Percentiles rank a stretch among this genome's conserved stretches.
Conservation (phyloP, 2,113 vertebrate genomes). For the Boulengeromyrus knoepffleri region DNA sequence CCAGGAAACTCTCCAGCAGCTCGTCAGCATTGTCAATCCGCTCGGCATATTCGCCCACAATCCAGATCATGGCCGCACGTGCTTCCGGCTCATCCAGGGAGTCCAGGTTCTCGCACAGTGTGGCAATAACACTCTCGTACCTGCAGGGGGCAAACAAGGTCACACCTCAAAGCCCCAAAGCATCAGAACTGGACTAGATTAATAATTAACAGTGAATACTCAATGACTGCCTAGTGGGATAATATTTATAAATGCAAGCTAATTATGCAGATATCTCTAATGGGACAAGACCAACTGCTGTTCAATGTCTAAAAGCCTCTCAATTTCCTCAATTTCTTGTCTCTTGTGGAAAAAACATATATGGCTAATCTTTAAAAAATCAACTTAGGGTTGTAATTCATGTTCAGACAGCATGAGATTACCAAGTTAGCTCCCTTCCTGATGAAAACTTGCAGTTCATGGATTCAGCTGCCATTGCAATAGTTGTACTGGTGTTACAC, state of each 20-base stretch:
- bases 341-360: neutral
- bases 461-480: neutral
- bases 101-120: slow-evolving; percentile 91
- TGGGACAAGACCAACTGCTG: neutral
- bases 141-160: slow-evolving; percentile 43
- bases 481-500: neutral
- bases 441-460: neutral
- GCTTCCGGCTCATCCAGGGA: slow-evolving; percentile 93
- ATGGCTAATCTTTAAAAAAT: neutral
- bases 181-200: neutral
- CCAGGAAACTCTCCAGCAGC: slow-evolving; percentile 90
- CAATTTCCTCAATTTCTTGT: neutral
- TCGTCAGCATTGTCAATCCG: slow-evolving; percentile 91
- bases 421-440: neutral
- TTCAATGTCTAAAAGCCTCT: neutral
- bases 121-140: slow-evolving; percentile 93
- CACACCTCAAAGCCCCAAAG: neutral
- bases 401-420: neutral
- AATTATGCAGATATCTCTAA: neutral
- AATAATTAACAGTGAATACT: neutral
- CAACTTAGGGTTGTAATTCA: neutral
- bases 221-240: neutral
- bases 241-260: neutral
- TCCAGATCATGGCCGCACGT: slow-evolving; percentile 95
- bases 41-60: slow-evolving; percentile 90